Conservation (phyloP, 2,113 vertebrate species). For the Nothobranchius kuhntae region DNA sequence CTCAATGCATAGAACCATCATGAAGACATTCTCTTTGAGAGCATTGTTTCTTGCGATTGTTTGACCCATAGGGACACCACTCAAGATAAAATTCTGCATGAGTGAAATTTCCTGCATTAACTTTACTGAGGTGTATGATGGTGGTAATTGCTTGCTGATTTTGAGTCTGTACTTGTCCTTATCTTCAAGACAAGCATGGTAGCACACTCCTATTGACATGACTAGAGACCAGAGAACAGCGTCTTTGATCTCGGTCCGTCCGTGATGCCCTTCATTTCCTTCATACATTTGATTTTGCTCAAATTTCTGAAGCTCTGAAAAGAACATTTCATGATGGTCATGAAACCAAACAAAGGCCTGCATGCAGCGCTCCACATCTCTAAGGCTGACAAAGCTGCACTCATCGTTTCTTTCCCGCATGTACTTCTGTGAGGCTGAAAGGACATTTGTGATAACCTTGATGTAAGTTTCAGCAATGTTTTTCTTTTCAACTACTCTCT, state of each 20-base stretch:
- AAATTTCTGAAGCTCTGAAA: slow-evolving; percentile 73
- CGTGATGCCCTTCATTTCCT: slow-evolving; percentile 10
- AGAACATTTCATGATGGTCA: slow-evolving; percentile 69
- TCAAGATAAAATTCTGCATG: slow-evolving; percentile 89
- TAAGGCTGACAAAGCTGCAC: slow-evolving; percentile 92
- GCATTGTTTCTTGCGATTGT: slow-evolving; percentile 92
- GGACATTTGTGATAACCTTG: slow-evolving; percentile 74
- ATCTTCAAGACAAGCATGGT: slow-evolving; percentile 89
- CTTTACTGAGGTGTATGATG: slow-evolving; percentile 64
- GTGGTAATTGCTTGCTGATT: slow-evolving; percentile 78
- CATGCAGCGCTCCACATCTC: slow-evolving; percentile 95
- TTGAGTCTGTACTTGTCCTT: slow-evolving; percentile 81
- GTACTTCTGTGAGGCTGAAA: slow-evolving; percentile 87
- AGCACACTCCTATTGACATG: slow-evolving; percentile 89
- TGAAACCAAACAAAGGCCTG: slow-evolving; percentile 89
- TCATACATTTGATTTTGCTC: slow-evolving; percentile 17
- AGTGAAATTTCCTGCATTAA: slow-evolving; percentile 84
- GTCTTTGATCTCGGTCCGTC: slow-evolving; percentile 32
- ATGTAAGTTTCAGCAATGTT: not conserved
- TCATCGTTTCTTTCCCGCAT: slow-evolving; percentile 86
- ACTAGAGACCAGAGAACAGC: slow-evolving; percentile 87
- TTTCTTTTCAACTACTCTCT: slow-evolving; percentile 75
- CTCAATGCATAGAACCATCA: slow-evolving; percentile 97
- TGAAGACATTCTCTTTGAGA: slow-evolving; percentile 95
- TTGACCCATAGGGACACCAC: slow-evolving; percentile 80